These are phyloP conservation scores for Ormyrus rosae DNA, from an alignment of 2,888 invertebrate species.

Conservation along the genomic window DNA sequence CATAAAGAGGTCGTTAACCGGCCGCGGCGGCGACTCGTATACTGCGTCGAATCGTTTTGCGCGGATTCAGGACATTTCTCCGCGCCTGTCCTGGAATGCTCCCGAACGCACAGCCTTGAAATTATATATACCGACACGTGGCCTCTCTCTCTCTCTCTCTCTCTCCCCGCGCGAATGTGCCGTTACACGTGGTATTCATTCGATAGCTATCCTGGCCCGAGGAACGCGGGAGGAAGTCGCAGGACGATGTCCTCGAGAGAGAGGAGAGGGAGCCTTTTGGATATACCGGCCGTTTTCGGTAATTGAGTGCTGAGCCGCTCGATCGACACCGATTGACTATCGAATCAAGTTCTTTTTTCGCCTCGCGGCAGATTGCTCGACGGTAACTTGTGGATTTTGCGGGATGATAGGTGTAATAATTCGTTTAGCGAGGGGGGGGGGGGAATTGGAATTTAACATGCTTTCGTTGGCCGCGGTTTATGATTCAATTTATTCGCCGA, in stretches of 20 bases:
- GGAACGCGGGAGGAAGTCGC: background rate
- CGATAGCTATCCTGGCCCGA: background rate
- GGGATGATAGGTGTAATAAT: too few relatives aligned
- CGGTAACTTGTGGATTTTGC: too few relatives aligned
- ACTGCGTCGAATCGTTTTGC: slow-evolving; percentile 36
- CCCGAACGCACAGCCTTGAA: slow-evolving; percentile 43
- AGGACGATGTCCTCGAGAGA: background rate
- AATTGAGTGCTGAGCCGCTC: too few relatives aligned
- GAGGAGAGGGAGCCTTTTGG: background rate
- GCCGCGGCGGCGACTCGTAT: slow-evolving; percentile 8
- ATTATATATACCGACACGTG: slow-evolving; percentile 48
- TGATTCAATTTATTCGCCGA: too few relatives aligned
- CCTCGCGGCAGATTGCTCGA: too few relatives aligned
- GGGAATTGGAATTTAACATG: too few relatives aligned
- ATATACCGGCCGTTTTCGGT: slow-evolving; percentile 4
- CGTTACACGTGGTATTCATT: slow-evolving; percentile 51
- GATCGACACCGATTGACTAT: too few relatives aligned
- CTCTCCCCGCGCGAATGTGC: slow-evolving; percentile 44
- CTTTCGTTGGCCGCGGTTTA: too few relatives aligned
- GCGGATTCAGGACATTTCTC: slow-evolving; percentile 48
- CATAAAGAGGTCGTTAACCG: slow-evolving; percentile 50
- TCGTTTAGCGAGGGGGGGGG: too few relatives aligned
- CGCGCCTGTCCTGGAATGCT: slow-evolving; percentile 48
- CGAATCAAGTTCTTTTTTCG: too few relatives aligned
- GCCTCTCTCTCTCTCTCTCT: slow-evolving; percentile 10